Percentiles rank a stretch among this genome's conserved stretches.
phyloP scores from a whole-genome alignment of 2,797 vertebrate species.

The Phalanger gymnotis region DNA sequence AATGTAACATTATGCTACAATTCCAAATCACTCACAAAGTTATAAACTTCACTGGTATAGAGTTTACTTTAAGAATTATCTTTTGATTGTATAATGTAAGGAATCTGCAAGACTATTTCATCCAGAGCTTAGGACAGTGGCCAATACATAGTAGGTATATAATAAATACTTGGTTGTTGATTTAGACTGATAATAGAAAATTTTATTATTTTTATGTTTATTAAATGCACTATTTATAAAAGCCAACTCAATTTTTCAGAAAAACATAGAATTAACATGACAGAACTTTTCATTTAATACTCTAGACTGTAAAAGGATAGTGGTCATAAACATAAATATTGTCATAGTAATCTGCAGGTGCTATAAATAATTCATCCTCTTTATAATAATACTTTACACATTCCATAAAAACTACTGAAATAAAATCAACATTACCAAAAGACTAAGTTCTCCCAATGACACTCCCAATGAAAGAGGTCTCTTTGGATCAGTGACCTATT shows the following conservation, averaged over 20 bases:
- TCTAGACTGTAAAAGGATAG: slow-evolving; percentile 10
- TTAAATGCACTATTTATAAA: slow-evolving; percentile 20
- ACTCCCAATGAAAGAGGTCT: slow-evolving; percentile 92
- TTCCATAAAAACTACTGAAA: slow-evolving; percentile 38
- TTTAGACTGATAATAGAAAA: neutral
- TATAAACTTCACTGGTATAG: neutral
- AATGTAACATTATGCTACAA: neutral
- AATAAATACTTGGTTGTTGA: neutral
- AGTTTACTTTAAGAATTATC: neutral
- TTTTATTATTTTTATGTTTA: neutral
- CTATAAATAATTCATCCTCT: slow-evolving; percentile 8
- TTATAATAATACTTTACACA: slow-evolving; percentile 14
- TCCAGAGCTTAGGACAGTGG: neutral
- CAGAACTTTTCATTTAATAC: slow-evolving; percentile 20
- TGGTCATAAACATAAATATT: neutral
- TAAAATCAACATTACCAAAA: slow-evolving; percentile 88
- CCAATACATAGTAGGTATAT: neutral
- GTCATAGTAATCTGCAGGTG: slow-evolving; percentile 7
- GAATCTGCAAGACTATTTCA: neutral
- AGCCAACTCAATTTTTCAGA: slow-evolving; percentile 37
- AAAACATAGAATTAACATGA: slow-evolving; percentile 19
- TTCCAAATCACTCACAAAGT: neutral
- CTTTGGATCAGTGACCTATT: slow-evolving; percentile 91
- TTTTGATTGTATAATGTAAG: neutral
- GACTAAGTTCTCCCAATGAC: slow-evolving; percentile 93